Base-by-base conservation (phyloP, 92 coral and sea anemone genomes). In the Porites cylindrica region DNA sequence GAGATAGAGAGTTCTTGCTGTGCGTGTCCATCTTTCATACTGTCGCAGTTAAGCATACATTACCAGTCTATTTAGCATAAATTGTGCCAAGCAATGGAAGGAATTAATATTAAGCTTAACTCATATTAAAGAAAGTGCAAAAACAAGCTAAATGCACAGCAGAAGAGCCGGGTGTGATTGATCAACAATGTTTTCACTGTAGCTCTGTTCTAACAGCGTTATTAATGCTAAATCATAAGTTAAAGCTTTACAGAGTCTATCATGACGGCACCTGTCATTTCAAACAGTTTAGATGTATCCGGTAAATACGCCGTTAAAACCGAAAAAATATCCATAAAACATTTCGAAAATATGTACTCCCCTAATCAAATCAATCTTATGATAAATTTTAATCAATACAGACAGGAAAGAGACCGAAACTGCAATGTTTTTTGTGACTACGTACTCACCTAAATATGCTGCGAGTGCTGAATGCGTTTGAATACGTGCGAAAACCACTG, bases 291-390 rank as follows among this genome's bases (percentile, higher is more conserved):
- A 29, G 32, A 29, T 29, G 3, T 12, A 59, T 76, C 54, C 38
- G 81, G 13, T 52, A 76, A 26, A 56, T 76, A 53, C 51, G 53
- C 14, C 14, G 52, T 59, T 29, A 76, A 76, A 76, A 58, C 81
- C 69, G 81, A 76, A 76, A 29, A 21, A 21, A 20, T 56, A 54
- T 86, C 50, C 19, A 12, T 70, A 58, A 58, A n/a, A 78, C 76
- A 59, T 70, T 86, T 2, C 78, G 51, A 59, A 70, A 29, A 78
- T 78, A 68, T 86, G 84, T 77, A 86, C 76, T 86, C 69, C 61
- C 43, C 83, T 85, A 59, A 20, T 23, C 24, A 23, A 23, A 23
- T 84, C 71, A 7, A 73, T 83, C 16, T 83, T 72, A 20, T 59
- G 88, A 84, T 62, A 17, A 74, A 56, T 77, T 66, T 67, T 26